Percentiles rank a stretch among this genome's conserved stretches.
These are phyloP conservation scores for human (Homo sapiens) DNA, from an alignment of 2,113 vertebrate genomes.

Conservation along the genomic window GRCh38 chr7:41501001-41501500, in stretches of 20 bases:
- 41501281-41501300: conserved; percentile 58
- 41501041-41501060: conserved; percentile 56
- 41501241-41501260: conserved; percentile 57
- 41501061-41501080: conserved; percentile 62
- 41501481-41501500: neutral
- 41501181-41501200: neutral
- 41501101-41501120: conserved; percentile 66
- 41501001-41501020: conserved; percentile 29
- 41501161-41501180: conserved; percentile 11
- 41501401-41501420: conserved; percentile 32
- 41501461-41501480: neutral
- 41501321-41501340: conserved; percentile 25
- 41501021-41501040: conserved; percentile 60
- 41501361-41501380: neutral
- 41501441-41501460: conserved; percentile 53
- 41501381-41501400: conserved; percentile 20
- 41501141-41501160: conserved; percentile 64
- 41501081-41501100: conserved; percentile 69
- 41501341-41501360: neutral
- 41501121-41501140: conserved; percentile 57
- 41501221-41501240: conserved; percentile 55
- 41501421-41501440: neutral
- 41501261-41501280: conserved; percentile 47
- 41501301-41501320: conserved; percentile 20
- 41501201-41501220: conserved; percentile 38